Evolutionary conservation across 2,113 vertebrate genomes (phyloP), one percentile per base, ranked within the genome.

Genomic region (Ptilorrhoa leucosticta): DNA sequence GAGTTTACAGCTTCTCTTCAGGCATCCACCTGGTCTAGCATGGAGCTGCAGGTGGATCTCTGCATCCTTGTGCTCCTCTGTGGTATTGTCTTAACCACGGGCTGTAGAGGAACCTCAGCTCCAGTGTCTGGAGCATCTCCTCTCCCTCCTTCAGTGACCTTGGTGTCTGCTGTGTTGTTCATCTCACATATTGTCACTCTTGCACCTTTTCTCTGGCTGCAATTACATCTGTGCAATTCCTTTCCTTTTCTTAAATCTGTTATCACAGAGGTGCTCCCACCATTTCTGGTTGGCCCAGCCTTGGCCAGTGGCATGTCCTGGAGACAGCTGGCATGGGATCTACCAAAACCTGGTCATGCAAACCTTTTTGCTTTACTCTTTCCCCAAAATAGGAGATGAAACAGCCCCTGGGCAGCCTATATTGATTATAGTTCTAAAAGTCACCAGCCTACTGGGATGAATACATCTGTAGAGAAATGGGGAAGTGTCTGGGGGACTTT

Each of bases 61-160:
- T 44, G 45, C 23, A 28, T 53, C n/a, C n/a, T 45, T 53, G 15
- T 0, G 1, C 28, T 45, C 23, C 15, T n/a, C n/a, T 0, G 0
- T 28, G 47, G 12, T 70, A 45, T n/a, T 30, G 15, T 45, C 19
- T 70, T 87, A 30, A 33, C 28, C 39, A 20, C 4, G 3, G 47
- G 8, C 28, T n/a, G n/a, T 20, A 53, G 23, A 16, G 28, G 22
- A 61, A n/a, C 19, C 28, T 70, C 64, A 13, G 10, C 39, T 87
- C 33, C 54, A 45, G 10, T n/a, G 19, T 28, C 10, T 53, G 64
- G 23, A 69, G 6, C 19, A 13, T 7, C 47, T 69, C 15, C 6
- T 78, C 15, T 60, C 8, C 23, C 10, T 53, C 47, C 23, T 39
- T 70, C 64, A 61, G n/a, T 53, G 39, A 24, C 13, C 39, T 45